A percentile compares a stretch with the other conserved stretches of the same genome.
Evolutionary conservation across 2,888 invertebrate genomes (phyloP).

Genomic region (Drosophila pseudotalamancana): DNA sequence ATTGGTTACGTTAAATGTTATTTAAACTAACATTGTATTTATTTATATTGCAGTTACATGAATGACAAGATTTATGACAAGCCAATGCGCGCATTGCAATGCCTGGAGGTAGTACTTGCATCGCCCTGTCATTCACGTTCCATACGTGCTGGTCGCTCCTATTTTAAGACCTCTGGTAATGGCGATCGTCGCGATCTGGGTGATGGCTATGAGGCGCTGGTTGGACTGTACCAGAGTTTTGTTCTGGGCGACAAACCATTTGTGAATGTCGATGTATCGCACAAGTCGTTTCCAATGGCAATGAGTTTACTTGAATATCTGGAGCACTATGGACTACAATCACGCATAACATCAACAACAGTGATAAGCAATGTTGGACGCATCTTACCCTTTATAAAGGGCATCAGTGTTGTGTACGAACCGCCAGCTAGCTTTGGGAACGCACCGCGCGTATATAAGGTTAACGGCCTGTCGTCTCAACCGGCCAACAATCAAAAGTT

Average conservation of each 20-base stretch:
- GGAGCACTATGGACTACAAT: constrained; percentile 66
- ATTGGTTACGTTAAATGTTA: background rate
- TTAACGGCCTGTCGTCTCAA: constrained; percentile 54
- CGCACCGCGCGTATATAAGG: constrained; percentile 66
- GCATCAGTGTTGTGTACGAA: constrained; percentile 74
- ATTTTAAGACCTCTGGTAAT: constrained; percentile 87
- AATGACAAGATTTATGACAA: constrained; percentile 79
- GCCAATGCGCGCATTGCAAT: constrained; percentile 85
- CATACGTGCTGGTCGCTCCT: constrained; percentile 87
- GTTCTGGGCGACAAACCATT: constrained; percentile 94
- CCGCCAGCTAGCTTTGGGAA: constrained; percentile 71
- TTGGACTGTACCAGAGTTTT: constrained; percentile 96
- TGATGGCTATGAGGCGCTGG: constrained; percentile 95
- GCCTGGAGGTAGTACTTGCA: constrained; percentile 88
- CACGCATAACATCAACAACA: constrained; percentile 9
- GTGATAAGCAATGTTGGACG: constrained; percentile 1
- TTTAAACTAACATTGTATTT: background rate
- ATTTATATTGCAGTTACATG: constrained; percentile 68
- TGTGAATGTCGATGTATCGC: constrained; percentile 95
- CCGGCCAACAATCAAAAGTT: constrained; percentile 84
- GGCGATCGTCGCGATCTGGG: constrained; percentile 86
- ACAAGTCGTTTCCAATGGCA: constrained; percentile 90
- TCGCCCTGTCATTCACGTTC: constrained; percentile 83
- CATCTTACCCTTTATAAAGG: constrained; percentile 59
- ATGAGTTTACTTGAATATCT: constrained; percentile 85